Base-by-base conservation (phyloP, 1,140 invertebrate species). In the Bombus soroeensis region DNA sequence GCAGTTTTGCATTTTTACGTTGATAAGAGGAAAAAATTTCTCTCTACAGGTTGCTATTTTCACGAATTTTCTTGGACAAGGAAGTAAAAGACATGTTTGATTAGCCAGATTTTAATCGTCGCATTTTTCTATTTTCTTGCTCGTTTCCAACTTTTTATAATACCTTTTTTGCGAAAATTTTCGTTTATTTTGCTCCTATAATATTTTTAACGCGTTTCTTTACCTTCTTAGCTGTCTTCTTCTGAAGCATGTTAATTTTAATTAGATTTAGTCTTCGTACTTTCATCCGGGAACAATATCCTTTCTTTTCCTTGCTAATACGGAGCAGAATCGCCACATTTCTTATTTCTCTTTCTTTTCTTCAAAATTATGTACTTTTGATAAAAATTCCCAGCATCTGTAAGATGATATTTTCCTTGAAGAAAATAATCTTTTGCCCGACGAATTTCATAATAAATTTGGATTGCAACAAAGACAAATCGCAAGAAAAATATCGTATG, bases 211-310 rank as follows among this genome's bases (percentile, higher is more conserved):
- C 25, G 22, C 28, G 0, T 39, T 41, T 13, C 5, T 25, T 39
- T 71, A 71, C 39, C 43, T 53, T 22, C 66, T 12, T 10, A 1
- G 3, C 15, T 34, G 32, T 80, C 25, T 32, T 68, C 32, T n/a
- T 34, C n/a, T 15, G 47, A 13, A 39, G 28, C 10, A 18, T 22
- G 13, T n/a, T 72, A 39, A n/a, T 81, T 41, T 81, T 41, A 53
- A 59, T 75, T n/a, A 41, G 37, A 75, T 64, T 82, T 75, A 62
- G 47, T 53, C 37, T 28, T 75, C n/a, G 6, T 47, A 64, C 8
- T 74, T 72, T 10, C 28, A 9, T 10, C 4, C 12, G 28, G 13
- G 18, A 37, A 25, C 34, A 37, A 34, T 13, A 25, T 10, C 2
- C 13, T 71, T 34, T 25, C 71, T 41, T 73, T 32, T 41, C 1